phyloP scores from a whole-genome alignment of 2,113 vertebrate species.

The Syngnathus scovelli region DNA sequence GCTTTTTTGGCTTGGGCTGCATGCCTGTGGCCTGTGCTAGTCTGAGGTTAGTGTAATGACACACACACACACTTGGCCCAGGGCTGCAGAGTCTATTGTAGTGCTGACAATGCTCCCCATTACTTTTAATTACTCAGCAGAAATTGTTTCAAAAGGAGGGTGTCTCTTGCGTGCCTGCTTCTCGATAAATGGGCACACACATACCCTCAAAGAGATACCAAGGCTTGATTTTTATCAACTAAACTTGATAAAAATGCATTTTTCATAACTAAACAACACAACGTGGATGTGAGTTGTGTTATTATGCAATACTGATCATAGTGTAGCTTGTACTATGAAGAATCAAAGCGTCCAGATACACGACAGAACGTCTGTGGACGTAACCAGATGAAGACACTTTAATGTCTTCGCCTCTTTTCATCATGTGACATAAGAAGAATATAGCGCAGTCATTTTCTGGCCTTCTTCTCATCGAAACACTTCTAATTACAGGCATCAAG shows the following conservation, averaged over 20 bases:
- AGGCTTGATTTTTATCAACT: background rate
- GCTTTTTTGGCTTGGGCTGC: conserved; percentile 42
- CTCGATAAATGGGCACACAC: background rate
- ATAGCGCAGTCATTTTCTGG: conserved; percentile 50
- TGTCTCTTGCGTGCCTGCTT: conserved; percentile 14
- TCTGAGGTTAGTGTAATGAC: conserved; percentile 71
- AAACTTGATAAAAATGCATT: background rate
- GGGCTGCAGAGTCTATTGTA: conserved; percentile 38
- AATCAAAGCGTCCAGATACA: background rate
- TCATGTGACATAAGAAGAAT: conserved; percentile 32
- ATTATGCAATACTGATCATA: background rate
- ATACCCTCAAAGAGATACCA: background rate
- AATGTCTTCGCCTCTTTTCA: conserved; percentile 37
- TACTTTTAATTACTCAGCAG: conserved; percentile 52
- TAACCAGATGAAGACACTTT: conserved; percentile 38
- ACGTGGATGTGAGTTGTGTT: background rate
- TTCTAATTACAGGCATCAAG: conserved; percentile 62
- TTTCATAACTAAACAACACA: background rate
- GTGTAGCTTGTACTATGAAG: background rate
- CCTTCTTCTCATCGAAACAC: conserved; percentile 61
- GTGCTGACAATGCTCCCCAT: conserved; percentile 60
- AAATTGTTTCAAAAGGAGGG: conserved; percentile 38
- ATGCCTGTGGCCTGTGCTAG: conserved; percentile 71
- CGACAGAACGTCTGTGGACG: background rate
- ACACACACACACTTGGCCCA: conserved; percentile 65